These are phyloP conservation scores for Cybosia mesomella DNA, from an alignment of 2,888 invertebrate genomes.

Conservation along the genomic window DNA sequence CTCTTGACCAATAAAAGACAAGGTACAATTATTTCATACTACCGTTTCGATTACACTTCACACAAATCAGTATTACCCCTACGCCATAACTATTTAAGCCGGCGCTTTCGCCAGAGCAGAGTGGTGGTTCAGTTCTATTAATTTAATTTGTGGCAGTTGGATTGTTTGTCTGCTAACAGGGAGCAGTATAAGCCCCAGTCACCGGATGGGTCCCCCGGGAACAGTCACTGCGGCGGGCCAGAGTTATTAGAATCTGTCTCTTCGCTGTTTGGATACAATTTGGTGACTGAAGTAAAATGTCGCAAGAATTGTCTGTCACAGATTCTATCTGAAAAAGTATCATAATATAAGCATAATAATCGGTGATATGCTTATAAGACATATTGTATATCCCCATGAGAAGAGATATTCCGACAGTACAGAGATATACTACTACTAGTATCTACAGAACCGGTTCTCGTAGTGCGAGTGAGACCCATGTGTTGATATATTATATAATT, in stretches of 20 bases:
- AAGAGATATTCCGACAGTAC: no score
- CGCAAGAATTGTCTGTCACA: neutral
- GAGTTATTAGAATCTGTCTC: neutral
- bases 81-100: neutral
- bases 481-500: no score
- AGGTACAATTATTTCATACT: no score
- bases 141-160: slow-evolving; percentile 1
- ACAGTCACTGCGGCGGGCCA: neutral
- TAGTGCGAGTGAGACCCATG: no score
- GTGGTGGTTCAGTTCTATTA: neutral
- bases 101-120: neutral
- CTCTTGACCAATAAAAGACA: no score
- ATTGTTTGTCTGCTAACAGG: neutral
- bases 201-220: slow-evolving; percentile 3
- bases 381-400: no score
- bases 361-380: no score
- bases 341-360: no score
- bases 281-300: neutral
- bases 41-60: no score
- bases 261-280: neutral
- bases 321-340: neutral
- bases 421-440: no score
- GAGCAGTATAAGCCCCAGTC: slow-evolving; percentile 3
- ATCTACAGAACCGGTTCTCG: no score
- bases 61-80: neutral